Evolutionary conservation across 2,113 vertebrate genomes (phyloP).

Genomic region (Butorides virescens): DNA sequence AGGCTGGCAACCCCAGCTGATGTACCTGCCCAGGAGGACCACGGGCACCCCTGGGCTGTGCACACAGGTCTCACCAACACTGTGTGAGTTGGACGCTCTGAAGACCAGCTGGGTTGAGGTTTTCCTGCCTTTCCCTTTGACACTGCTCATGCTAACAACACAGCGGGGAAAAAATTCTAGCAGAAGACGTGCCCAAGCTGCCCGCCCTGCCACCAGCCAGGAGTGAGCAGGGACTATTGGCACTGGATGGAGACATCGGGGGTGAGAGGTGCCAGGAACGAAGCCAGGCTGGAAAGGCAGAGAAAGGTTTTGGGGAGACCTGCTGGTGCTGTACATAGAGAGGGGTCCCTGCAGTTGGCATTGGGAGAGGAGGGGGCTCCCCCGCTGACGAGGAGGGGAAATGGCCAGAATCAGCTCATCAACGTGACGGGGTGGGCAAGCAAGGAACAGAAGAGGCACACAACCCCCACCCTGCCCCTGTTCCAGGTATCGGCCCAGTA

Average conservation of each 20-base stretch:
- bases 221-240: not conserved
- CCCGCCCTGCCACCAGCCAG: not conserved
- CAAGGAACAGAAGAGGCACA: not conserved
- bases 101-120: not conserved
- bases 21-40: not conserved
- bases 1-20: not conserved
- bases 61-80: rapidly evolving
- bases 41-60: no score
- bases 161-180: not conserved
- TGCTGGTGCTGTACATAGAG: not conserved
- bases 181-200: not conserved
- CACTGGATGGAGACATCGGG: not conserved
- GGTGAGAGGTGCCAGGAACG: not conserved
- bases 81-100: rapidly evolving
- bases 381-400: not conserved
- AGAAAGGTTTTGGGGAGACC: not conserved
- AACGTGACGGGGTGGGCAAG: rapidly evolving
- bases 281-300: not conserved
- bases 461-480: rapidly evolving
- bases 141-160: not conserved
- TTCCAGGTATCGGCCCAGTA: not conserved
- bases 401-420: no score
- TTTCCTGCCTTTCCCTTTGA: not conserved
- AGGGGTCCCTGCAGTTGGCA: not conserved
- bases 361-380: not conserved